Conservation (phyloP, 2,888 invertebrate genomes). For the Ophraella communa region DNA sequence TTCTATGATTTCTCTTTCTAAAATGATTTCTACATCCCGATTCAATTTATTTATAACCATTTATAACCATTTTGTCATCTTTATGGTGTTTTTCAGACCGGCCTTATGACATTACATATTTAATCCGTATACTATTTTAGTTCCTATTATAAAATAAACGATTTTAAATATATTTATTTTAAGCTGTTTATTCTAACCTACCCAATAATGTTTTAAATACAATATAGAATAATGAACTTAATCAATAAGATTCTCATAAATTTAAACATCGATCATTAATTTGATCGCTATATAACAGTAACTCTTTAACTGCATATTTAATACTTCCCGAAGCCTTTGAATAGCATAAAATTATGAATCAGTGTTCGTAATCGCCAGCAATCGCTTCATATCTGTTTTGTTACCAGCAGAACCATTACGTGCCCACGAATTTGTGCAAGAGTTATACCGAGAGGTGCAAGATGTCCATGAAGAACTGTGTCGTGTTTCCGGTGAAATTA, state of each 20-base stretch:
- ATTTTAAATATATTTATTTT: no score
- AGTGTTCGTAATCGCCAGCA: constrained; percentile 17
- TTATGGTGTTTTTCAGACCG: no score
- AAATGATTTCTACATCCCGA: no score
- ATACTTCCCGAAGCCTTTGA: not conserved
- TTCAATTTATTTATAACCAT: no score
- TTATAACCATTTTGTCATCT: no score
- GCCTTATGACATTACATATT: no score
- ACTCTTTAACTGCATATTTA: not conserved
- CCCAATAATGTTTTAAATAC: no score
- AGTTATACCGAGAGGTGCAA: constrained; percentile 30
- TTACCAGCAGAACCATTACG: constrained; percentile 23
- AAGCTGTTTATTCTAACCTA: no score
- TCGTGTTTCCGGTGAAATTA: constrained; percentile 38
- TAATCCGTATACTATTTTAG: no score
- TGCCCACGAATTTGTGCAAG: constrained; percentile 36
- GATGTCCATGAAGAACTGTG: constrained; percentile 37
- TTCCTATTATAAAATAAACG: no score
- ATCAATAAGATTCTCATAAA: not conserved
- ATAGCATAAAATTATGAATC: constrained; percentile 25
- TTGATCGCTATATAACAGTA: not conserved
- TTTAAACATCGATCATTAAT: not conserved
- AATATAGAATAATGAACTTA: no score
- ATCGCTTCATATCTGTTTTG: constrained; percentile 10
- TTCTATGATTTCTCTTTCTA: no score